A percentile compares a stretch with the other conserved stretches of the same genome.
These are phyloP conservation scores for Drosophila differens DNA, from an alignment of 2,888 invertebrate species.

Conservation along the genomic window DNA sequence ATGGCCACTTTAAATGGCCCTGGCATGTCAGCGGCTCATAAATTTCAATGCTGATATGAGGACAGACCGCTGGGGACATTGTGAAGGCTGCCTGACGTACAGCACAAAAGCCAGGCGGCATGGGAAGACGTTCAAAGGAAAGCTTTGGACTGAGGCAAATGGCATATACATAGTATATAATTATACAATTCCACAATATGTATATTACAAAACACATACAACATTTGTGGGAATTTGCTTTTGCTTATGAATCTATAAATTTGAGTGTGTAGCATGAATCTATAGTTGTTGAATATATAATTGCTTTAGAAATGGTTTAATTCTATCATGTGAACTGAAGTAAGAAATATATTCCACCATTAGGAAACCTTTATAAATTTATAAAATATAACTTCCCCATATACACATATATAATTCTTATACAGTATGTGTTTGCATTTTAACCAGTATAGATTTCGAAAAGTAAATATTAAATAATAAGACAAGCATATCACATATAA, in stretches of 20 bases:
- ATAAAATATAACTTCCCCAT: not conserved
- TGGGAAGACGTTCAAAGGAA: slow-evolving; percentile 50
- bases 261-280: not conserved
- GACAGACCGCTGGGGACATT: slow-evolving; percentile 50
- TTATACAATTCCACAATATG: slow-evolving; percentile 1
- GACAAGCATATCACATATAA: not conserved
- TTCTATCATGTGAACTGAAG: not conserved
- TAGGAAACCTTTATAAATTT: not conserved
- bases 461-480: not conserved
- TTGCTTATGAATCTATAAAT: slow-evolving; percentile 8
- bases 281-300: slow-evolving; percentile 9
- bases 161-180: slow-evolving; percentile 4
- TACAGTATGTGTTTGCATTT: not conserved
- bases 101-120: slow-evolving; percentile 42
- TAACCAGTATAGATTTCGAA: not conserved
- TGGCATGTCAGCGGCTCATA: slow-evolving; percentile 78
- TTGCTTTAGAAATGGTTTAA: not conserved
- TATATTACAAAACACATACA: slow-evolving; percentile 5
- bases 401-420: not conserved
- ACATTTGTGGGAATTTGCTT: slow-evolving; percentile 11
- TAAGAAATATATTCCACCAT: not conserved
- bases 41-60: slow-evolving; percentile 62
- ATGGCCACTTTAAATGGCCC: slow-evolving; percentile 64
- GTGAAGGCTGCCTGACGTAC: slow-evolving; percentile 41
- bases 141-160: not conserved